phyloP scores from a whole-genome alignment of 2,797 vertebrate genomes.

The Pempheris klunzingeri region DNA sequence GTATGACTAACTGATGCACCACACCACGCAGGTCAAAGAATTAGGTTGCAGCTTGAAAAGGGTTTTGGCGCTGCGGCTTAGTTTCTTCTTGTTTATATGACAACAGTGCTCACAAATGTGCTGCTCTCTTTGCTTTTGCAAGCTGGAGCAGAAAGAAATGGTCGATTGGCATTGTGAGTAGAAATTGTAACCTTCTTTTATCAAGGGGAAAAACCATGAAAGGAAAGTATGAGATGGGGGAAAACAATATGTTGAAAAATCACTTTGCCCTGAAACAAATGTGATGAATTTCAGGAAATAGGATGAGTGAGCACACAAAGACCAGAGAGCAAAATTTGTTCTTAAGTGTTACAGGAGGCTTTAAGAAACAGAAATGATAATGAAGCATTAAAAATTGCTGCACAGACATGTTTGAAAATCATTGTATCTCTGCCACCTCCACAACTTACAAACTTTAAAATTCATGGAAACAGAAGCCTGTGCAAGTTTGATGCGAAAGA shows the following conservation, averaged over 20 bases:
- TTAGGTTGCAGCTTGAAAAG: slow-evolving; percentile 41
- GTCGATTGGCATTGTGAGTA: slow-evolving; percentile 14
- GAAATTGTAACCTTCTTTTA: slow-evolving; percentile 24
- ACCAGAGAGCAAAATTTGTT: not conserved
- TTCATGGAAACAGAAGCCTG: slow-evolving; percentile 20
- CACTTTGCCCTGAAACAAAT: slow-evolving; percentile 28
- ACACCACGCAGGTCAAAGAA: slow-evolving; percentile 38
- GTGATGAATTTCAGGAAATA: slow-evolving; percentile 28
- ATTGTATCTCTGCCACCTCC: slow-evolving; percentile 17
- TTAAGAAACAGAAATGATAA: not conserved
- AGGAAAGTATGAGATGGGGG: not conserved
- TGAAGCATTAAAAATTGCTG: not conserved
- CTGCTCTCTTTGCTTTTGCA: slow-evolving; percentile 14
- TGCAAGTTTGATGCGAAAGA: slow-evolving; percentile 11
- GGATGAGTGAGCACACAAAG: slow-evolving; percentile 6
- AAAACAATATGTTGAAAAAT: slow-evolving; percentile 17
- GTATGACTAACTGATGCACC: slow-evolving; percentile 17
- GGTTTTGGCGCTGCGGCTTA: slow-evolving; percentile 1
- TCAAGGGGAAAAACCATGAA: slow-evolving; percentile 12
- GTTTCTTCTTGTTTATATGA: slow-evolving; percentile 44
- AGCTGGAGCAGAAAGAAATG: slow-evolving; percentile 39
- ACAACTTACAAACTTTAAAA: not conserved
- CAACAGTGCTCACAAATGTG: slow-evolving; percentile 37
- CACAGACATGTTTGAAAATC: not conserved
- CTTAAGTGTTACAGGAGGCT: not conserved